These are phyloP conservation scores for Sthenelais limicola DNA, from an alignment of 2,888 invertebrate species.

Conservation along the genomic window DNA sequence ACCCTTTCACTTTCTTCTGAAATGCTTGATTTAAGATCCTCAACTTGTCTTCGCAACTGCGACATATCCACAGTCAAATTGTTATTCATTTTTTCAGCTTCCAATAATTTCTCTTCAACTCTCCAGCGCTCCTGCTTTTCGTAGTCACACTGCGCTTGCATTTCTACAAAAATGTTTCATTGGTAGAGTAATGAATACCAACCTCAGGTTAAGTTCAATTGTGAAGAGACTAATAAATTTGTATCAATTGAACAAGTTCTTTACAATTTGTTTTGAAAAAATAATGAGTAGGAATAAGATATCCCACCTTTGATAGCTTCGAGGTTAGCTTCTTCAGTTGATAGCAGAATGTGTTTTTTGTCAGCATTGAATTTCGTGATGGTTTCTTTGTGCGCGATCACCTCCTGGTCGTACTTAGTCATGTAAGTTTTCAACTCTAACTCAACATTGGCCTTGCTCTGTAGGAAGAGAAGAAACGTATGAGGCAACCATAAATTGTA, in stretches of 20 bases:
- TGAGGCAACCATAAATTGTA: no score
- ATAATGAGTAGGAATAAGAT: not conserved
- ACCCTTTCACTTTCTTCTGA: constrained; percentile 90
- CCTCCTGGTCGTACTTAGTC: constrained; percentile 68
- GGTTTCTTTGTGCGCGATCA: constrained; percentile 80
- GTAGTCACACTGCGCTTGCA: constrained; percentile 92
- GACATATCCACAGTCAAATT: constrained; percentile 95
- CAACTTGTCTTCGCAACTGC: constrained; percentile 89
- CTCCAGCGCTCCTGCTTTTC: constrained; percentile 90
- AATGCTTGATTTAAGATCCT: constrained; percentile 92
- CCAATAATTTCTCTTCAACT: constrained; percentile 83
- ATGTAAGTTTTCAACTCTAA: constrained; percentile 67
- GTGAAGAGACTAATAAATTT: not conserved
- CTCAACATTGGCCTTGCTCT: constrained; percentile 69
- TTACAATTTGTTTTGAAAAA: not conserved
- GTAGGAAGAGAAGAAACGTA: no score
- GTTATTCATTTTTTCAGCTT: constrained; percentile 93
- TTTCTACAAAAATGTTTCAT: constrained; percentile 75
- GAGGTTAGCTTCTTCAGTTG: constrained; percentile 84
- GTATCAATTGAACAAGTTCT: not conserved
- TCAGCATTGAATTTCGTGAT: constrained; percentile 69
- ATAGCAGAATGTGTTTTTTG: constrained; percentile 66
- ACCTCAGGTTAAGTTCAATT: not conserved
- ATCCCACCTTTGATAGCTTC: constrained; percentile 89
- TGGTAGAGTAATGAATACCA: no score